Evolutionary conservation across 2,797 vertebrate species (phyloP), one percentile per base, ranked within the genome.

Genomic region (Cheirogaleus major): DNA sequence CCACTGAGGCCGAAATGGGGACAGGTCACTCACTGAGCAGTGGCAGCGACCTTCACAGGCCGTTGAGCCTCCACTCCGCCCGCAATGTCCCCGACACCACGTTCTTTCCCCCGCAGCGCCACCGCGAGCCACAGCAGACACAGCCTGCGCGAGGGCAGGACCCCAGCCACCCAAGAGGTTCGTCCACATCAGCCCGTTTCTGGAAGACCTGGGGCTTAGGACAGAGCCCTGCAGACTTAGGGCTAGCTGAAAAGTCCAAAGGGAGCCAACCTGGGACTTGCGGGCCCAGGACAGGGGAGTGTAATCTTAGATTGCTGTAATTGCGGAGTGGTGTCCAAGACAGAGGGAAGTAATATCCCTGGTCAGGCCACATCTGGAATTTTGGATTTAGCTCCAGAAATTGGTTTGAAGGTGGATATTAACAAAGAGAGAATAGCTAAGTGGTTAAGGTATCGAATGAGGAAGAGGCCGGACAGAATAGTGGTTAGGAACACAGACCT

Each of bases 1-100:
- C 93, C 85, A 97, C 98, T 96, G 97, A 98, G 95, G 97, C 97
- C 83, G 95, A 98, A 98, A 98, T 94, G 90, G 95, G 96, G 95
- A 95, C 89, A 97, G 98, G 96, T 97, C 90, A 1, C 96, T 97
- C 95, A 80, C 91, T 76, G 78, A 93, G 95, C 94, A 82, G 65
- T 30, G 70, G 79, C 50, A 0, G 55, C 97, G 97, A 97, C 98
- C 98, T 98, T 98, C 97, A 76, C 93, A 78, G 96, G 11, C 93
- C 92, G 57, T 69, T 96, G 97, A 96, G 82, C 96, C 85, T 30
- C 96, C 89, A 93, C 90, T 89, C 95, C 95, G 94, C 82, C 97
- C 93, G 45, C 25, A 25, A 78, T 94, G 92, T 88, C 4, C 96
- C 87, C 23, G 4, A 48, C 89, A 43, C 57, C 81, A 83, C 11